Conservation (phyloP, 1,140 invertebrate species). For the Trichomalopsis sarcophagae region DNA sequence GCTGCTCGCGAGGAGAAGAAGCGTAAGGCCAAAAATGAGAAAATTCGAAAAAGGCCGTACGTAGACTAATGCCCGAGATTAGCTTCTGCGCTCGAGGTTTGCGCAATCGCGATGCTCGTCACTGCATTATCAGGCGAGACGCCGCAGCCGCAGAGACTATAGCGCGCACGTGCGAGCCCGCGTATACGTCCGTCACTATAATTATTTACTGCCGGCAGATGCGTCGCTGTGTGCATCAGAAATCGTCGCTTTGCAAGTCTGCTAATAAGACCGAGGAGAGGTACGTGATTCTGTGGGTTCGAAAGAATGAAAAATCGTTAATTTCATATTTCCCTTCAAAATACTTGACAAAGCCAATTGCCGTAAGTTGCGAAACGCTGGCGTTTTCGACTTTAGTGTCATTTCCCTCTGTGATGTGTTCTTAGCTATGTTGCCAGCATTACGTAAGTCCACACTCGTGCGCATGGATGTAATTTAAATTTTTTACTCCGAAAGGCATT, state of each 20-base stretch:
- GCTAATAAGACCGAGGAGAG: too few species aligned
- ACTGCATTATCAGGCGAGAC: background rate
- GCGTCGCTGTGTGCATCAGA: background rate
- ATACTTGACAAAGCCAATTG: background rate
- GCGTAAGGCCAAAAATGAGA: background rate
- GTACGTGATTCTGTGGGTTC: background rate
- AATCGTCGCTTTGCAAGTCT: background rate
- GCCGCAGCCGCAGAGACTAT: background rate
- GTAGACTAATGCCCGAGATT: constrained; percentile 29
- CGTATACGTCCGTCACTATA: background rate
- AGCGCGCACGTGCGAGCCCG: background rate
- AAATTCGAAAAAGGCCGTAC: constrained; percentile 19
- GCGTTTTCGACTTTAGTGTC: too few species aligned
- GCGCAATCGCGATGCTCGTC: background rate
- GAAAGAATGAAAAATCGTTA: background rate
- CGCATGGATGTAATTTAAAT: background rate
- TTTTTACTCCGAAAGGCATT: background rate
- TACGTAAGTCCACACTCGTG: background rate
- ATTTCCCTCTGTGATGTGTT: background rate
- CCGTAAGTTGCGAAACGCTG: background rate
- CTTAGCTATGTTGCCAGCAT: too few species aligned
- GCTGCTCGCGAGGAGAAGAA: background rate
- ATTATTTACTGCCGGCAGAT: constrained; percentile 20
- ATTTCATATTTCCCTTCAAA: background rate
- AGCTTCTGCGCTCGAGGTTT: background rate